Evolutionary conservation across 2,888 invertebrate genomes (phyloP), one percentile per base, ranked within the genome.

Genomic region (Helobdella robusta): DNA sequence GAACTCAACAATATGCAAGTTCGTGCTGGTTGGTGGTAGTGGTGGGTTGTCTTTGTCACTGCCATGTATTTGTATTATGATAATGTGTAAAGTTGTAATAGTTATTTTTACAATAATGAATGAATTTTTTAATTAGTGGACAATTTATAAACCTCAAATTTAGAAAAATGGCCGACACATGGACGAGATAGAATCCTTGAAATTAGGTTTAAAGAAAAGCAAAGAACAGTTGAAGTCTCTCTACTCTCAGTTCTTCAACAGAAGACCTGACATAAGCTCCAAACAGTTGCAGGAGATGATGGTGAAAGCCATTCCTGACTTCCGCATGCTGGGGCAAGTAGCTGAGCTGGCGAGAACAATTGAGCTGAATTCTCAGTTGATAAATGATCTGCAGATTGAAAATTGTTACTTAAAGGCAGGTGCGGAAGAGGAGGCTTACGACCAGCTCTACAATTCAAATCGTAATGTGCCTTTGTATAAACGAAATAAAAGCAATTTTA

Each of bases 1-100:
- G 62, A 62, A n/a, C 50, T 62, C 15, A 62, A 62, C 28, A 62
- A 62, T 50, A 62, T 62, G 62, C 44, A 62, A 50, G 62, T 62
- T 32, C n/a, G n/a, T n/a, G n/a, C n/a, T n/a, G n/a, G n/a, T n/a
- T n/a, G n/a, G n/a, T n/a, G n/a, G n/a, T n/a, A n/a, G n/a, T n/a
- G n/a, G n/a, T n/a, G n/a, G n/a, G n/a, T 54, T 50, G 20, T 50
- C 6, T 40, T 40, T 40, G 44, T 40, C n/a, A n/a, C n/a, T n/a
- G 15, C 11, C 44, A 40, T n/a, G 11, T n/a, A 40, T 40, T 40
- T 40, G 44, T n/a, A 40, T 40, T 15, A 40, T 40, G 11, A n/a
- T 40, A 40, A 15, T n/a, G 44, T 40, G 15, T n/a, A n/a, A 58
- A 58, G 23, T 58, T 18, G 11, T 52, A 6, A 52, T 52, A 6